These are phyloP conservation scores for Eustalomyia histrio DNA, from an alignment of 2,888 invertebrate genomes.

Conservation along the genomic window DNA sequence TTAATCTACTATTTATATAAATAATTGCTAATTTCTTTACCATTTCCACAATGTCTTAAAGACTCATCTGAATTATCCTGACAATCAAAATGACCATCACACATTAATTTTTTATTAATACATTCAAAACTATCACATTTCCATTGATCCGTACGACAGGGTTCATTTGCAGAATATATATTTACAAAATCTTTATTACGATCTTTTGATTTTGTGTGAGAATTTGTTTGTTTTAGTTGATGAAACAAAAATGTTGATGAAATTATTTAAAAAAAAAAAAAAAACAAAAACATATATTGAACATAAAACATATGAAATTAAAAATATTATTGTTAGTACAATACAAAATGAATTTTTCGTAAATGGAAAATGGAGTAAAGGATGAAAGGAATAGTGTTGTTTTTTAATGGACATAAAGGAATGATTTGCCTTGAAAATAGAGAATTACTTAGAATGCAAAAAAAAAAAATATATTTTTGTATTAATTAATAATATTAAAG, in stretches of 20 bases:
- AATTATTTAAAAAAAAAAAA: background rate
- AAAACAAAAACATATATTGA: background rate
- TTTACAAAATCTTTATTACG: conserved; percentile 54
- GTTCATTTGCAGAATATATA: conserved; percentile 62
- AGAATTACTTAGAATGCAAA: too few species aligned
- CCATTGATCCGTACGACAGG: conserved; percentile 80
- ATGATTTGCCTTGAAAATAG: too few species aligned
- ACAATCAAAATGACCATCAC: conserved; percentile 83
- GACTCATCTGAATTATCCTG: conserved; percentile 82
- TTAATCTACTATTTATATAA: background rate
- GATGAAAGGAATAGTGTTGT: background rate
- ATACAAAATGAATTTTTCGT: background rate
- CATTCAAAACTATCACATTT: conserved; percentile 84
- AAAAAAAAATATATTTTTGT: too few species aligned
- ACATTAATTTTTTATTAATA: conserved; percentile 81
- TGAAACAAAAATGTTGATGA: background rate
- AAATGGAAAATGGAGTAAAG: background rate
- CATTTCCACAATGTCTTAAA: conserved; percentile 71
- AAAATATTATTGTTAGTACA: background rate
- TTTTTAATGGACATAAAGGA: background rate
- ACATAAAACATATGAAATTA: background rate
- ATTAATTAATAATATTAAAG: too few species aligned
- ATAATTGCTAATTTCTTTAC: conserved; percentile 69
- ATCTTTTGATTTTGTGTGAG: conserved; percentile 61
- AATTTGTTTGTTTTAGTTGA: conserved; percentile 56